Conservation (phyloP, 1,140 invertebrate species). For the Leptinotarsa defecta region DNA sequence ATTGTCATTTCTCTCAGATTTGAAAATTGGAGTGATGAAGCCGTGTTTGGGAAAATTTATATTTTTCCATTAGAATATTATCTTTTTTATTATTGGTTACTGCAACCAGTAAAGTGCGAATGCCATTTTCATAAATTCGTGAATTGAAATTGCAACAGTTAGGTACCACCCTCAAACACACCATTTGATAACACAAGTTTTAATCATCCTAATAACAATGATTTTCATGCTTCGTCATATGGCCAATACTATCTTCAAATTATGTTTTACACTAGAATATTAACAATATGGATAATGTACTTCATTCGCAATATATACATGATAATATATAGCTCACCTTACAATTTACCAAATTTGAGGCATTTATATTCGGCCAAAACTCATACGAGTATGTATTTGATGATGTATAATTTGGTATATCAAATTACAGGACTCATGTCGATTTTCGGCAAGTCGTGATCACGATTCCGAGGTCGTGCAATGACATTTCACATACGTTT, state of each 20-base stretch:
- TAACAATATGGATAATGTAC: neutral
- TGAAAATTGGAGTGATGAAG: no score
- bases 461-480: conserved; percentile 31
- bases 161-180: neutral
- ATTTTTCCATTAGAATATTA: no score
- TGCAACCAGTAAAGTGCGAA: no score
- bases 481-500: conserved; percentile 13
- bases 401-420: conserved; percentile 16
- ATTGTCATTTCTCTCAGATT: no score
- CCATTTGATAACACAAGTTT: neutral
- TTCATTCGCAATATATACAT: neutral
- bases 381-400: neutral
- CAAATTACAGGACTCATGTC: conserved; percentile 32
- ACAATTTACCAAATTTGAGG: conserved; percentile 13
- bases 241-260: neutral
- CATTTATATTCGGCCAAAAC: conserved; percentile 7
- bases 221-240: neutral
- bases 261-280: neutral
- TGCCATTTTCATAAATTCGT: neutral
- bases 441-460: conserved; percentile 30
- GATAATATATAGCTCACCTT: neutral
- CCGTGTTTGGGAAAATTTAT: no score
- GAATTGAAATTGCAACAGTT: neutral
- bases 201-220: no score
- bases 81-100: no score